phyloP scores from a whole-genome alignment of 2,113 vertebrate species.

The Peromyscus maniculatus region DNA sequence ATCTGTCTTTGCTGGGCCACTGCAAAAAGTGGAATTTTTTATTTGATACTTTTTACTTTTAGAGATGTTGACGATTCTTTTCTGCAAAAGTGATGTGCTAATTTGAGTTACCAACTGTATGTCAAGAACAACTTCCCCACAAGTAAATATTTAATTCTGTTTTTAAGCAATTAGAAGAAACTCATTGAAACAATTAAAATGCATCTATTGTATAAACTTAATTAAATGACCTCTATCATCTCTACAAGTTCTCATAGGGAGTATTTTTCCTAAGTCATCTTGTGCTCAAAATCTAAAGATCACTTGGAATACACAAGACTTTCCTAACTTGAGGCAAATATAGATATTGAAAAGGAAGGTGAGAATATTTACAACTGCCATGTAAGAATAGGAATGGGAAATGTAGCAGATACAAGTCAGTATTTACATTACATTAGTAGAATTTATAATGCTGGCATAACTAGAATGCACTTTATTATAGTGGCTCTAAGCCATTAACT shows the following conservation, averaged over 20 bases:
- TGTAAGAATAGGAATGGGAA: not conserved
- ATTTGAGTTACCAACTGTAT: slow-evolving; percentile 3
- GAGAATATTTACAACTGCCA: not conserved
- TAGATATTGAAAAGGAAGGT: not conserved
- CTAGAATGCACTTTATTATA: not conserved
- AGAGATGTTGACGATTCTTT: slow-evolving; percentile 22
- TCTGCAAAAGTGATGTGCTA: not conserved
- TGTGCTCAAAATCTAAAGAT: not conserved
- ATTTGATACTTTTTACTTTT: slow-evolving; percentile 26
- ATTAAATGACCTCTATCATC: slow-evolving; percentile 27
- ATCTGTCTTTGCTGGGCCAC: not conserved
- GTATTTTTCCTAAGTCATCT: not conserved
- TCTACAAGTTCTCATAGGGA: not conserved
- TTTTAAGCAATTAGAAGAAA: slow-evolving; percentile 56
- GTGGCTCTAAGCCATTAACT: not conserved
- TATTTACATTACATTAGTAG: not conserved
- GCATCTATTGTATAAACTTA: not conserved
- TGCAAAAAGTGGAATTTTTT: not conserved
- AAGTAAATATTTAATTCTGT: slow-evolving; percentile 45
- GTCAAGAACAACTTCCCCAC: not conserved
- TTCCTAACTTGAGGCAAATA: not conserved
- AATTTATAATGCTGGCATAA: not conserved
- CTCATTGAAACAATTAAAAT: slow-evolving; percentile 37
- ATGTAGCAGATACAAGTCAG: not conserved
- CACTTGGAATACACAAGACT: not conserved